Percentiles rank a stretch among this genome's conserved stretches.
These are phyloP conservation scores for Meriones psammophilus DNA, from an alignment of 2,797 vertebrate genomes.

Conservation along the genomic window DNA sequence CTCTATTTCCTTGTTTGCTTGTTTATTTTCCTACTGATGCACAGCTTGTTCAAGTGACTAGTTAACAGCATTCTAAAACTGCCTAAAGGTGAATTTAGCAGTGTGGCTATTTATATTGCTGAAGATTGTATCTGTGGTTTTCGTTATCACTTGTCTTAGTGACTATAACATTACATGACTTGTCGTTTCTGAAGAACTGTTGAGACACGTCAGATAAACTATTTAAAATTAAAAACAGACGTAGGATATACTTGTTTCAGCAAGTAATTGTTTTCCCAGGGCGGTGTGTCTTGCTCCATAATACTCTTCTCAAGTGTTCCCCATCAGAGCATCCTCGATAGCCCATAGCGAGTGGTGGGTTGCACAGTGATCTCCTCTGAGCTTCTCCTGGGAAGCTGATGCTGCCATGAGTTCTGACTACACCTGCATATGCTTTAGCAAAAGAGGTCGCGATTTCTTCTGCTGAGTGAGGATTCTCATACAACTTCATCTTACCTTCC, in stretches of 20 bases:
- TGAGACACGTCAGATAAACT: neutral
- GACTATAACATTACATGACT: neutral
- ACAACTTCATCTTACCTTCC: neutral
- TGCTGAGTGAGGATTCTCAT: neutral
- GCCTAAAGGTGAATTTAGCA: neutral
- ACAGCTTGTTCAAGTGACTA: neutral
- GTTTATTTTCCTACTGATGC: neutral
- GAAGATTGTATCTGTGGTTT: neutral
- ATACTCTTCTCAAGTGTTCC: neutral
- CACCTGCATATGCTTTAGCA: neutral
- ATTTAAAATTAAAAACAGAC: neutral
- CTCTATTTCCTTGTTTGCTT: neutral
- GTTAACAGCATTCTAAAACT: neutral
- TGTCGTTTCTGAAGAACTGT: neutral
- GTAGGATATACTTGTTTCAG: neutral
- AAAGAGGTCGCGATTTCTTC: neutral
- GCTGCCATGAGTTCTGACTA: neutral
- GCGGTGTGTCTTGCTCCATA: neutral
- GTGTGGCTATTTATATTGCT: neutral
- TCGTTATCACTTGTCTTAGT: neutral
- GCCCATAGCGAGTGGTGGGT: neutral
- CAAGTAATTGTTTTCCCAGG: neutral
- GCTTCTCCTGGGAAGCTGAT: neutral
- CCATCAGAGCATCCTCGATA: neutral
- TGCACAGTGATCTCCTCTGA: fast-evolving